phyloP scores from a whole-genome alignment of 2,797 vertebrate genomes.

The Cyclura pinguis region DNA sequence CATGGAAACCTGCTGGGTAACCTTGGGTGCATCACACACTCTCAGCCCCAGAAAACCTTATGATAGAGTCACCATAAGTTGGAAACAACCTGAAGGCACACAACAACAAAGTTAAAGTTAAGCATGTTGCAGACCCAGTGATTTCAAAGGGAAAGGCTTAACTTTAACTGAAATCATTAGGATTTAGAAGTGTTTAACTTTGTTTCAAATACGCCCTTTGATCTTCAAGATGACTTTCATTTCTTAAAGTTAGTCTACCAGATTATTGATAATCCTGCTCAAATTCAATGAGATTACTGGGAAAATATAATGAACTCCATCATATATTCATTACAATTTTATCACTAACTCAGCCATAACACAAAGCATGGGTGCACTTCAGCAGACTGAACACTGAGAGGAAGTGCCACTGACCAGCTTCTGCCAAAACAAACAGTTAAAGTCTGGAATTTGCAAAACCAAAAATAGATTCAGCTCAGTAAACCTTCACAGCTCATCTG shows the following conservation, averaged over 20 bases:
- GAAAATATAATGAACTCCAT: background rate
- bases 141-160: background rate
- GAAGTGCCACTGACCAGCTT: slow-evolving; percentile 34
- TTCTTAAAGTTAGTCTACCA: slow-evolving; percentile 14
- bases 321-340: rapidly evolving
- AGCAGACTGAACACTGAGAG: background rate
- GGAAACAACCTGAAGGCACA: too few relatives aligned
- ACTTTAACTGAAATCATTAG: background rate
- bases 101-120: background rate
- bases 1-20: too few relatives aligned
- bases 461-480: background rate
- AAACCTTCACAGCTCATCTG: slow-evolving; percentile 32
- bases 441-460: slow-evolving; percentile 39
- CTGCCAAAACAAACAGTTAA: slow-evolving; percentile 18
- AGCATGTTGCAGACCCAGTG: background rate
- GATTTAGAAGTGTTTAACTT: background rate
- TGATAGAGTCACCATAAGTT: too few relatives aligned
- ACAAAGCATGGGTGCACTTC: background rate
- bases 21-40: too few relatives aligned
- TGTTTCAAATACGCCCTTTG: background rate
- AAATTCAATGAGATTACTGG: background rate
- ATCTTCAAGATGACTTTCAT: background rate
- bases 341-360: slow-evolving; percentile 1
- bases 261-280: background rate
- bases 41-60: too few relatives aligned